Evolutionary conservation across 2,888 invertebrate species (phyloP).

Genomic region (Rhodophaea formosa): DNA sequence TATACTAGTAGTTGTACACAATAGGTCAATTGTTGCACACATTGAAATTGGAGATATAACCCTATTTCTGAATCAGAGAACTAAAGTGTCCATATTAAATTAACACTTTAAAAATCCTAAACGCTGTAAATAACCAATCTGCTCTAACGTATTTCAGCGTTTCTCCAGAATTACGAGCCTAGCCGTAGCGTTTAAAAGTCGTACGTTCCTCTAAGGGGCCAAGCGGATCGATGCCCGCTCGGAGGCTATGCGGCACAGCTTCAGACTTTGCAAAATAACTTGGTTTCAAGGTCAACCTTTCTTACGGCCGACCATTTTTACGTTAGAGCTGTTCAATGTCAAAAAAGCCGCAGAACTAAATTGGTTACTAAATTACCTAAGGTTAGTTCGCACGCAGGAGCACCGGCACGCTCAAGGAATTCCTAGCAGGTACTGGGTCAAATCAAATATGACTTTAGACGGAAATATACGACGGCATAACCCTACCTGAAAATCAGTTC

Average conservation of each 20-base stretch:
- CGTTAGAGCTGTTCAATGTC: slow-evolving; percentile 67
- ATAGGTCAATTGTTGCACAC: too few species aligned
- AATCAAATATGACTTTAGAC: neutral
- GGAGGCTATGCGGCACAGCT: slow-evolving; percentile 59
- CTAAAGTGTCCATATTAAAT: too few species aligned
- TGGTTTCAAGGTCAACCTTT: slow-evolving; percentile 62
- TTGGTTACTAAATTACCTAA: slow-evolving; percentile 48
- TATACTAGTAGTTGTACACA: too few species aligned
- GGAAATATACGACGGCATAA: too few species aligned
- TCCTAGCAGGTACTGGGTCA: neutral
- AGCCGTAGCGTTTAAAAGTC: neutral
- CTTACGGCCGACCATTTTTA: slow-evolving; percentile 51
- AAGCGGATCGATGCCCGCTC: slow-evolving; percentile 54
- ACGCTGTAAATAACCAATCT: too few species aligned
- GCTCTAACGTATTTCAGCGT: too few species aligned
- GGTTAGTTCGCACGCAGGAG: slow-evolving; percentile 34
- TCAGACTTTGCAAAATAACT: slow-evolving; percentile 59
- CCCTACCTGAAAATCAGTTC: too few species aligned
- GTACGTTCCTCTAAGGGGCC: slow-evolving; percentile 11
- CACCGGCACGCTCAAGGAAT: neutral
- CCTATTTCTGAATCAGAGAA: too few species aligned
- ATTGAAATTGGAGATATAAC: too few species aligned
- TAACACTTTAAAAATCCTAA: too few species aligned
- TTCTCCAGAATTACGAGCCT: neutral
- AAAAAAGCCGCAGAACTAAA: slow-evolving; percentile 68